Evolutionary conservation across 1,140 invertebrate genomes (phyloP), one percentile per base, ranked within the genome.

Genomic region (Hesperophylax magnus): DNA sequence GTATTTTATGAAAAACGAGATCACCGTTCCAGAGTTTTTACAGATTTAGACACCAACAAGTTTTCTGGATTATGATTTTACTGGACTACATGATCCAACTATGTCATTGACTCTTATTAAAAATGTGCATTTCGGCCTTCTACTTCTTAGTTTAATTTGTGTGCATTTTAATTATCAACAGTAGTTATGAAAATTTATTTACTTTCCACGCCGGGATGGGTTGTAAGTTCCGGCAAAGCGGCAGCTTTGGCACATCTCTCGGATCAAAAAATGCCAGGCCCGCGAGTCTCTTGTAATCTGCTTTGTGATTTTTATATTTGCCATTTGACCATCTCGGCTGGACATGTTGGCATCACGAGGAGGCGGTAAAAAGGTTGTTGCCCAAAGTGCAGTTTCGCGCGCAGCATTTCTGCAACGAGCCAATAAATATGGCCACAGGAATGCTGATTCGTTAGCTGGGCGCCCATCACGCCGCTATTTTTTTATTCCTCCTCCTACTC

Each of bases 381-480:
- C 53, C 72, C 22, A 75, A 67, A 58, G 54, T 31, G 72, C 52
- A 56, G 72, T 24, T 56, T 24, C 54, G 72, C 72, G 54, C 72
- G 54, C 54, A 75, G 34, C 69, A 58, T 75, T 58, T 77, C 75
- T 81, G 65, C 74, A 31, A n/a, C 81, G 76, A 27, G 81, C 53
- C 77, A 79, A 82, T 82, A 78, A 82, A 82, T 78, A 69, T 60
- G 27, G 39, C 24, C 27, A 52, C 14, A 74, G 81, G 81, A 82
- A 82, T 82, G 81, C 58, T 65, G 81, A 69, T 56, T 78, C 77
- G 81, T 82, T 82, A 78, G 71, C 75, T 53, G 31, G n/a, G 24
- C 72, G 69, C 39, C 39, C 39, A 52, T 72, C 69, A 53, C 63
- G 63, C 22, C 27, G 63, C 63, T 9, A 31, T 27, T 18, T 67